A percentile compares a stretch with the other conserved stretches of the same genome.
phyloP scores from a whole-genome alignment of 1,140 invertebrate species.

The Lasaia peninsularis region DNA sequence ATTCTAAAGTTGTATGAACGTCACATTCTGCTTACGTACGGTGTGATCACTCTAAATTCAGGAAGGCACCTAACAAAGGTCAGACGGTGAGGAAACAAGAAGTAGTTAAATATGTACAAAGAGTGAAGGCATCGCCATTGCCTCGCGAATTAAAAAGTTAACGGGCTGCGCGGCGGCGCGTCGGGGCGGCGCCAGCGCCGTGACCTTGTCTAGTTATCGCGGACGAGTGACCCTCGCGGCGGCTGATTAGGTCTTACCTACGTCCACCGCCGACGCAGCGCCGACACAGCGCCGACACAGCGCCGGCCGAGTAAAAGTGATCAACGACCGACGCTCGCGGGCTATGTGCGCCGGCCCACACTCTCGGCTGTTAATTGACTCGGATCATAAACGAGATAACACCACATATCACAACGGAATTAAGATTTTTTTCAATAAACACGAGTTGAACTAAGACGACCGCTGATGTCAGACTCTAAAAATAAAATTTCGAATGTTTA shows the following conservation, averaged over 20 bases:
- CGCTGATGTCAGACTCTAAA: constrained; percentile 52
- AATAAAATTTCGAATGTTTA: constrained; percentile 54
- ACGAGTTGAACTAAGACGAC: constrained; percentile 33
- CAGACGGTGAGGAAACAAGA: constrained; percentile 28
- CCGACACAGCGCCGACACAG: constrained; percentile 22
- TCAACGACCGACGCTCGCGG: constrained; percentile 14
- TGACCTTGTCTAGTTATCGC: constrained; percentile 72
- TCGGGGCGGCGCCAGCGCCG: constrained; percentile 64
- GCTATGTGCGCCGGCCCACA: constrained; percentile 17
- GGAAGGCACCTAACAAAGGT: constrained; percentile 30
- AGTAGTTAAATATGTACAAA: constrained; percentile 36
- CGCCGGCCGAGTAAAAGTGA: constrained; percentile 27
- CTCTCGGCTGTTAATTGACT: constrained; percentile 27
- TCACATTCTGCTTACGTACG: background rate
- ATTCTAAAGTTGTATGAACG: background rate
- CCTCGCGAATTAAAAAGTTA: constrained; percentile 67
- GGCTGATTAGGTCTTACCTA: constrained; percentile 54
- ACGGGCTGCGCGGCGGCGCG: constrained; percentile 64
- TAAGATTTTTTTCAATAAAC: constrained; percentile 15
- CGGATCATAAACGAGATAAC: constrained; percentile 16
- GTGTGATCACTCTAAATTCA: constrained; percentile 21
- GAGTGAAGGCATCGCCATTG: constrained; percentile 40
- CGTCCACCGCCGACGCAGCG: constrained; percentile 27
- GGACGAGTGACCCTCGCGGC: constrained; percentile 56
- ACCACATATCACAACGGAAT: constrained; percentile 7